Evolutionary conservation across 2,888 invertebrate species (phyloP).

Genomic region (Microctonus brassicae): DNA sequence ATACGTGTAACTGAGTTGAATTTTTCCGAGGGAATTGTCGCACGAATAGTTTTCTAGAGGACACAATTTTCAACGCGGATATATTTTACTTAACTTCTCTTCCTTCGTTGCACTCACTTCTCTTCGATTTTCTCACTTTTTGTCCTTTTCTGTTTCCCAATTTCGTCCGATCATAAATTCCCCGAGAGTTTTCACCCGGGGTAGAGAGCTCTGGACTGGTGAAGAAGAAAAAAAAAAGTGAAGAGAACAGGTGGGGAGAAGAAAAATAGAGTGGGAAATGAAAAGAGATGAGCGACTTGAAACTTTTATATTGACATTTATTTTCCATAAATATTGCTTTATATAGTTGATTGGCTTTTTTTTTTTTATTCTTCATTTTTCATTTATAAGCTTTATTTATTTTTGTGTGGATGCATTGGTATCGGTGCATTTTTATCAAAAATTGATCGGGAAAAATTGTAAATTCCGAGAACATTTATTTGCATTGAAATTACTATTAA

Average conservation of each 20-base stretch:
- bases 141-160: constrained; percentile 28
- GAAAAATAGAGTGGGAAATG: constrained; percentile 25
- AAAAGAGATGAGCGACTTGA: constrained; percentile 17
- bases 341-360: constrained; percentile 6
- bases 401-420: too few relatives aligned
- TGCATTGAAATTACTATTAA: too few relatives aligned
- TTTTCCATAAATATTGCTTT: constrained; percentile 17
- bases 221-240: background rate
- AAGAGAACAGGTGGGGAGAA: background rate
- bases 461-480: too few relatives aligned
- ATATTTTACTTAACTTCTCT: constrained; percentile 37
- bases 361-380: background rate
- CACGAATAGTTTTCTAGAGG: background rate
- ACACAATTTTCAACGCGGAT: constrained; percentile 41
- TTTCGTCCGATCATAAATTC: constrained; percentile 37
- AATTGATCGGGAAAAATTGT: too few relatives aligned
- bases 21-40: constrained; percentile 23
- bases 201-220: background rate
- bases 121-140: constrained; percentile 17
- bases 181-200: constrained; percentile 12
- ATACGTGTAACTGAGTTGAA: constrained; percentile 38
- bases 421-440: too few relatives aligned
- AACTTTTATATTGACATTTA: constrained; percentile 14
- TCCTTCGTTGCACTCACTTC: constrained; percentile 7
- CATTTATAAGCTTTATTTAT: background rate